phyloP scores from a whole-genome alignment of 2,888 invertebrate genomes.

The Itoplectis maculator region DNA sequence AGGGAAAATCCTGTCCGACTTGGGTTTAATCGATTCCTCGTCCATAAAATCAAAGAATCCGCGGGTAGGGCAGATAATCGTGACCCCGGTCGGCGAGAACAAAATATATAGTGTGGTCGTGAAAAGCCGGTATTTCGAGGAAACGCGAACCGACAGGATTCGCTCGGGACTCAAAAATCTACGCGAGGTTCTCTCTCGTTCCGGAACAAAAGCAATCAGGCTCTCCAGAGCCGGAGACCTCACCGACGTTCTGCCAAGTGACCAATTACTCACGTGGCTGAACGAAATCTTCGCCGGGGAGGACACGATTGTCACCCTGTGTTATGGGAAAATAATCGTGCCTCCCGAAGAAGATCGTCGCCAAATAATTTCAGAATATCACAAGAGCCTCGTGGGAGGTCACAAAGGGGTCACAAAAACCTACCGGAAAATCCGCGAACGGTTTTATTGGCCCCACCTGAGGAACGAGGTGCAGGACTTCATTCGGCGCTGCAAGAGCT shows the following conservation, averaged over 20 bases:
- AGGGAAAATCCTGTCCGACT: neutral
- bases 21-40: neutral
- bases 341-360: neutral
- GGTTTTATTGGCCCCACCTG: constrained; percentile 66
- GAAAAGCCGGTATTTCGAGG: constrained; percentile 35
- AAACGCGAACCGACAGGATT: neutral
- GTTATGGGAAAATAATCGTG: constrained; percentile 13
- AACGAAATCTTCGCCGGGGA: neutral
- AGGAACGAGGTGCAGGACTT: constrained; percentile 58
- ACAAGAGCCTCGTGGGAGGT: constrained; percentile 26
- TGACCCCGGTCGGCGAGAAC: neutral
- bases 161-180: constrained; percentile 29
- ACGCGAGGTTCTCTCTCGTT: neutral
- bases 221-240: constrained; percentile 41
- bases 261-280: neutral
- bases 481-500: constrained; percentile 58
- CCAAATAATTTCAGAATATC: constrained; percentile 37
- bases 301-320: constrained; percentile 8
- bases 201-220: constrained; percentile 22
- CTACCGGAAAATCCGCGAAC: constrained; percentile 24
- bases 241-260: constrained; percentile 14
- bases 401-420: constrained; percentile 61
- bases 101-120: constrained; percentile 32
- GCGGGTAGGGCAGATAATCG: constrained; percentile 26
- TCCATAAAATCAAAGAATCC: constrained; percentile 39